Conservation (phyloP, 2,113 vertebrate species). For the Cyrtonyx montezumae region DNA sequence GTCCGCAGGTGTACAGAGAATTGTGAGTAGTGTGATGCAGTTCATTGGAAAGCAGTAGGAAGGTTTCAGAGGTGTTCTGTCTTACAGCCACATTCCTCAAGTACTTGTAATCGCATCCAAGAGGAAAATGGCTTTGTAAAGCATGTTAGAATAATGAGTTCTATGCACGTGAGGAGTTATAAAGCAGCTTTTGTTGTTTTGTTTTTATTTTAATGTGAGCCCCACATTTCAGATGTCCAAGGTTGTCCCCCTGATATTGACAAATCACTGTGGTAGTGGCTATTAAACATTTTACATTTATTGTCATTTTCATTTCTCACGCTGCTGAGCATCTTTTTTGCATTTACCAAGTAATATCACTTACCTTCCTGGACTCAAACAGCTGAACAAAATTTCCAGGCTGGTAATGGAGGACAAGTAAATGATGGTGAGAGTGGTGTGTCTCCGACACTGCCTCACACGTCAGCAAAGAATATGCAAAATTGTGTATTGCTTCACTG, state of each 20-base stretch:
- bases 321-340: background rate
- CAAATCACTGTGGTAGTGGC: background rate
- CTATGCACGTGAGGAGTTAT: background rate
- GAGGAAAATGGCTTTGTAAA: background rate
- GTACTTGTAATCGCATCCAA: background rate
- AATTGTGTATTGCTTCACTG: background rate
- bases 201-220: background rate
- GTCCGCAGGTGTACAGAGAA: background rate
- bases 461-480: background rate
- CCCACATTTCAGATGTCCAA: background rate
- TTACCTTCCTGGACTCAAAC: background rate
- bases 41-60: background rate
- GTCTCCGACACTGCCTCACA: background rate
- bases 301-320: background rate
- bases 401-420: background rate
- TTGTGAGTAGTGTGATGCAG: background rate
- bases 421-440: background rate
- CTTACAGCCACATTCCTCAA: background rate
- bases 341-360: background rate
- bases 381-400: background rate
- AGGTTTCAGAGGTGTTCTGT: background rate
- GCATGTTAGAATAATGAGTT: background rate
- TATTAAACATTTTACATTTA: background rate
- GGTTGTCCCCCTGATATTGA: background rate
- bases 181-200: background rate